Evolutionary conservation across 53 echinoderm and acorn worm species (phyloP), one percentile per base, ranked within the genome.

Genomic region (Pentamera pediparva): DNA sequence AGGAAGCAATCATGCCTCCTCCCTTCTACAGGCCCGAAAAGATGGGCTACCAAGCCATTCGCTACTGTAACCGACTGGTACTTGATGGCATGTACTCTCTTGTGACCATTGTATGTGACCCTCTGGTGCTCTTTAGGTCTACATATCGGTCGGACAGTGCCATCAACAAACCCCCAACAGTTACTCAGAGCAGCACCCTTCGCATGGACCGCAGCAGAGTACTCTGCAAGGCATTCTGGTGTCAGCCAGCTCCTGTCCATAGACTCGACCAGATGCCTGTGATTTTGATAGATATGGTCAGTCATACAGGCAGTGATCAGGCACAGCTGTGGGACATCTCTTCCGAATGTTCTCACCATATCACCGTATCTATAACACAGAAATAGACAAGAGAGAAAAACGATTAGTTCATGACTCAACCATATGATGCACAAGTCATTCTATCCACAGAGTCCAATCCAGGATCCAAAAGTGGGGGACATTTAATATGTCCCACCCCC

Each of bases 151-250:
- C 81, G 81, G 18, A 86, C 81, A 18, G 83, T 88, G 26, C 84
- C 84, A 56, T 88, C 88, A 4, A 86, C 58, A 34, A 86, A 86
- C 13, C 86, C 85, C 86, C 86, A 86, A 27, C 86, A 86, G 69
- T 86, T 86, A 28, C n/a, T 39, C 5, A 79, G 36, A 4, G 85
- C 64, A 18, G 85, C 74, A n/a, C 84, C 84, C 43, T 84, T 84
- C 56, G n/a, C 4, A 12, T 78, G 64, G 0, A 61, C 48, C 3
- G 84, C 76, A 59, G 61, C 37, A 21, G 77, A 52, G 61, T 11
- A 83, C 0, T 17, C 25, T 33, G 22, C 17, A 0, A 84, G 64
- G n/a, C 79, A 36, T 19, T 86, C 56, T 38, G 72, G 41, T 1
- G 75, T 47, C 18, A 86, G n/a, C 86, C 86, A 86, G 50, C 3